These are phyloP conservation scores for Beaufortia kweichowensis DNA, from an alignment of 2,113 vertebrate species.

Conservation along the genomic window DNA sequence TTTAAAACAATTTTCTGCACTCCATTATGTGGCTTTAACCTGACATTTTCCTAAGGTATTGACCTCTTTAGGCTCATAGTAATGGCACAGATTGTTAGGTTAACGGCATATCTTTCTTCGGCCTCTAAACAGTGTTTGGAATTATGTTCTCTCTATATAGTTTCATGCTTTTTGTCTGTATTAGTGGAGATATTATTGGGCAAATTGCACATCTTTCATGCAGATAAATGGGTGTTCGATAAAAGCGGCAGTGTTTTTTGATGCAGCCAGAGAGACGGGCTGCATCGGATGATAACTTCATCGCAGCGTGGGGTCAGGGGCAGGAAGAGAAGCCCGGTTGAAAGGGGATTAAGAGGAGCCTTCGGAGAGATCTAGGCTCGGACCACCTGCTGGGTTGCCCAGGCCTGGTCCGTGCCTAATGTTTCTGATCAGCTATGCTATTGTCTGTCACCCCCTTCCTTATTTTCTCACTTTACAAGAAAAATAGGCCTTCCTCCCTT, in stretches of 20 bases:
- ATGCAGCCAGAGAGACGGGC: slow-evolving; percentile 87
- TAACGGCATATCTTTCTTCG: not conserved
- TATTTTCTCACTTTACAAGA: slow-evolving; percentile 9
- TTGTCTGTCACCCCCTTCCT: slow-evolving; percentile 44
- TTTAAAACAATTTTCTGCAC: not conserved
- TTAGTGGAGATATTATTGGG: slow-evolving; percentile 83
- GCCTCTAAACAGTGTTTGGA: slow-evolving; percentile 62
- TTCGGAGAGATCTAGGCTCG: slow-evolving; percentile 9
- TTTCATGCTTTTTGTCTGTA: not conserved
- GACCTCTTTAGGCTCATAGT: slow-evolving; percentile 11
- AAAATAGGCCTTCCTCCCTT: slow-evolving; percentile 9
- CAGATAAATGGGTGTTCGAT: slow-evolving; percentile 85
- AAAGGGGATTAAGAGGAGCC: slow-evolving; percentile 49
- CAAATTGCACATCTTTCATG: slow-evolving; percentile 88
- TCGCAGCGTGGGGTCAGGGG: slow-evolving; percentile 77
- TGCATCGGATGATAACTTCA: slow-evolving; percentile 93
- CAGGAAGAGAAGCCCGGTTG: slow-evolving; percentile 21
- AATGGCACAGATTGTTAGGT: not conserved
- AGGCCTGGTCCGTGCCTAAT: slow-evolving; percentile 18
- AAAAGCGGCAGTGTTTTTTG: slow-evolving; percentile 83
- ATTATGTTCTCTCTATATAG: slow-evolving; percentile 84
- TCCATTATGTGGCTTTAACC: not conserved
- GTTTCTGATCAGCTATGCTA: slow-evolving; percentile 47
- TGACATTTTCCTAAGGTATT: not conserved
- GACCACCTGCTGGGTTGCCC: slow-evolving; percentile 56